Percentiles rank a stretch among this genome's conserved stretches.
Evolutionary conservation across 2,888 invertebrate species (phyloP).

Genomic region (Drosophila maculinotata): DNA sequence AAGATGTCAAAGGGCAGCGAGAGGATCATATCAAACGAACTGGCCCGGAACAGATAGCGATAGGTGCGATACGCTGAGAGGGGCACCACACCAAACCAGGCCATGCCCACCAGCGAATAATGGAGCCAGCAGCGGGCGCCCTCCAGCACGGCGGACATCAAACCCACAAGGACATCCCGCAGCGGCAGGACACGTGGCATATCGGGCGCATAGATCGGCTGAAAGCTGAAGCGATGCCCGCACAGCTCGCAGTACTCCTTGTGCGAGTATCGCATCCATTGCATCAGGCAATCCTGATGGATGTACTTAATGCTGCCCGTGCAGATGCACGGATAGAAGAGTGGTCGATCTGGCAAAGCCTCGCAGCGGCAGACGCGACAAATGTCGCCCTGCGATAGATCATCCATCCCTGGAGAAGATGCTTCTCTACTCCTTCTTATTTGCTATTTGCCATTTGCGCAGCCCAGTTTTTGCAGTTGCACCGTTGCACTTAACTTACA

Average conservation of each 20-base stretch:
- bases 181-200: constrained; percentile 99
- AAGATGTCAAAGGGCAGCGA: constrained; percentile 96
- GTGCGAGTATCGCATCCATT: constrained; percentile 99
- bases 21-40: constrained; percentile 91
- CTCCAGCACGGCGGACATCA: constrained; percentile 94
- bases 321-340: constrained; percentile 99
- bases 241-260: constrained; percentile 99
- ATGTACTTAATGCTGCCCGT: constrained; percentile 99
- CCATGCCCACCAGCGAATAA: constrained; percentile 97
- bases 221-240: constrained; percentile 98
- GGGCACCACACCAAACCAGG: constrained; percentile 99
- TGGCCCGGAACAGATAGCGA: constrained; percentile 95
- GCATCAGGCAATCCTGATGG: constrained; percentile 98
- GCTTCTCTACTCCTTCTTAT: constrained; percentile 30
- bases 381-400: constrained; percentile 89
- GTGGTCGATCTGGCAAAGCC: constrained; percentile 94
- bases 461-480: constrained; percentile 36
- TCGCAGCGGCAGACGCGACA: constrained; percentile 99
- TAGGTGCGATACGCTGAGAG: constrained; percentile 98
- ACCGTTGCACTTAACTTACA: background rate
- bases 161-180: constrained; percentile 95
- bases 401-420: too few relatives aligned
- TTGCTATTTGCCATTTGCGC: constrained; percentile 54
- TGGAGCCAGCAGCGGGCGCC: constrained; percentile 99
- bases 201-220: constrained; percentile 99